These are phyloP conservation scores for Polydrusus cervinus DNA, from an alignment of 2,888 invertebrate genomes.

Conservation along the genomic window DNA sequence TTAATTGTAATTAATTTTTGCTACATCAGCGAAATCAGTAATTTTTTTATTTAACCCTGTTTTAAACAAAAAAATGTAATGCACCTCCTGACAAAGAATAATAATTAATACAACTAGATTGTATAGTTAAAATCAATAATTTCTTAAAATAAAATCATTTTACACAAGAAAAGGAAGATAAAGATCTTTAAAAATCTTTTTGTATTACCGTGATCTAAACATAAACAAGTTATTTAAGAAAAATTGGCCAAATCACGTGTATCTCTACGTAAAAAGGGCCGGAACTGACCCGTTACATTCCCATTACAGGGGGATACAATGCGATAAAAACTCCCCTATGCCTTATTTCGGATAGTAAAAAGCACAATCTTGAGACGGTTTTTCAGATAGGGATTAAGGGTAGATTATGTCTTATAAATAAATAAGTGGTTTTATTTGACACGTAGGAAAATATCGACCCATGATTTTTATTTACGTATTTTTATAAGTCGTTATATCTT, in stretches of 20 bases:
- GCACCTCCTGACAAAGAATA: no score
- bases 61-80: no score
- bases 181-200: background rate
- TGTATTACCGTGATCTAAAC: constrained; percentile 9
- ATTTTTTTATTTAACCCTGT: no score
- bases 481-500: no score
- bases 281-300: constrained; percentile 69
- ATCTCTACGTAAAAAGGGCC: constrained; percentile 65
- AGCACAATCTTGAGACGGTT: constrained; percentile 39
- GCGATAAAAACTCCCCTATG: constrained; percentile 67
- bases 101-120: no score
- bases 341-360: constrained; percentile 51
- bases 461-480: no score
- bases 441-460: no score
- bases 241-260: constrained; percentile 68
- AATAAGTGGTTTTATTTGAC: background rate
- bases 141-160: no score
- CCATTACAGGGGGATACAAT: constrained; percentile 67
- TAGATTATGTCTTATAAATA: constrained; percentile 16
- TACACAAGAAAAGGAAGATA: background rate
- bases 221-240: constrained; percentile 58
- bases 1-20: no score
- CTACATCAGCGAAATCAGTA: no score
- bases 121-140: no score
- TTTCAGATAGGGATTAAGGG: constrained; percentile 33